phyloP scores from a whole-genome alignment of 2,113 vertebrate species.

The Ceyx melanurus region DNA sequence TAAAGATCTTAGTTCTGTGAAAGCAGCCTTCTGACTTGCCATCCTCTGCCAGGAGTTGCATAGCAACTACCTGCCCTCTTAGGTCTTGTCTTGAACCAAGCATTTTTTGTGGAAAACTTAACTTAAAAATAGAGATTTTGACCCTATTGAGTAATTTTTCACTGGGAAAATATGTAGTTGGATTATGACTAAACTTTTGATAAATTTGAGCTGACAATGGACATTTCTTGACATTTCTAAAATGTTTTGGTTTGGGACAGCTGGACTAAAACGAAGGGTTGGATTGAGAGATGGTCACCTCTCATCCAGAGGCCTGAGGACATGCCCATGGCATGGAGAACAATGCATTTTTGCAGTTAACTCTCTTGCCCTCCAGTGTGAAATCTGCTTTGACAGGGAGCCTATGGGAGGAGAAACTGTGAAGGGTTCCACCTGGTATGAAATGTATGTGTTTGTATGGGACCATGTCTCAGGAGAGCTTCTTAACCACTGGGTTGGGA shows the following conservation, averaged over 20 bases:
- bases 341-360: neutral
- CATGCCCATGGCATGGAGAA: neutral
- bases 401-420: neutral
- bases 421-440: neutral
- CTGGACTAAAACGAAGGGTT: neutral
- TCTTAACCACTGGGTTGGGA: neutral
- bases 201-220: neutral
- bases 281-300: neutral
- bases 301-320: neutral
- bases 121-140: conserved; percentile 50
- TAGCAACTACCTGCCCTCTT: conserved; percentile 41
- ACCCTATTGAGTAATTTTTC: conserved; percentile 7
- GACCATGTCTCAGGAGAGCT: neutral
- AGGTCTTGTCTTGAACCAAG: neutral
- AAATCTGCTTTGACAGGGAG: neutral
- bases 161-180: neutral
- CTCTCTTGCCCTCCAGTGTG: neutral
- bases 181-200: neutral
- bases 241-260: neutral
- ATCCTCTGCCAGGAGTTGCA: conserved; percentile 13
- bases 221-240: neutral
- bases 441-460: neutral
- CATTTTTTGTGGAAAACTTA: neutral
- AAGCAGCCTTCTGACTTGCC: neutral
- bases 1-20: neutral